Evolutionary conservation across 2,113 vertebrate genomes (phyloP), one percentile per base, ranked within the genome.

Genomic region (Sclerurus mexicanus): DNA sequence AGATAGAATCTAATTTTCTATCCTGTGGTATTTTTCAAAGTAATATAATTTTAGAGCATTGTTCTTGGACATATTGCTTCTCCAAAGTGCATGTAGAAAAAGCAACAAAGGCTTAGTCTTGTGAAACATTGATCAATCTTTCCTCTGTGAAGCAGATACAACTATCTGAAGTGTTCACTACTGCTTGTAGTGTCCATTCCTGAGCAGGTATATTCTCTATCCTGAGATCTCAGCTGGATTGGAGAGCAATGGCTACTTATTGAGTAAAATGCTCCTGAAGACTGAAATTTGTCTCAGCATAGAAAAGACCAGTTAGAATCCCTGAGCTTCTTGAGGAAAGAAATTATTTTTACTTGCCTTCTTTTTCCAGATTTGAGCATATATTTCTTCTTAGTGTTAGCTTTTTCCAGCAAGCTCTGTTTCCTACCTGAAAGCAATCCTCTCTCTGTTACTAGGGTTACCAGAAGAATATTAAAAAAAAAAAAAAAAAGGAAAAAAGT

Each of bases 401-500:
- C 49, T 63, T 89, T 31, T 53, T 82, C 37, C 27, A 79, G 69
- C 22, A 94, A 85, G 40, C 44, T 75, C 4, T 19, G 20, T 37
- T 89, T 95, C 80, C 86, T 92, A 40, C 40, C 56, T 87, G 76
- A 89, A 87, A 95, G n/a, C 7, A 60, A 64, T 18, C 7, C 12
- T 89, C 89, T 24, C 47, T 86, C 64, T 76, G 44, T 92, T 96
- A 95, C 87, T 91, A 81, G 31, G 52, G 55, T 86, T 90, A 86
- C n/a, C 12, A 84, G 37, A 76, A 4, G 5, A 90, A 40, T 52
- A 81, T 40, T 21, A 1, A 27, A 50, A 59, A 52, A 50, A 58
- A 50, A 4, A 5, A 9, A 11, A 7, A 6, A 35, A 12, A 52
- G 5, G 7, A 9, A 7, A 31, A 10, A 7, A 8, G 2, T 14